Base-by-base conservation (phyloP, 1,140 invertebrate genomes). In the Phocides pigmalion region DNA sequence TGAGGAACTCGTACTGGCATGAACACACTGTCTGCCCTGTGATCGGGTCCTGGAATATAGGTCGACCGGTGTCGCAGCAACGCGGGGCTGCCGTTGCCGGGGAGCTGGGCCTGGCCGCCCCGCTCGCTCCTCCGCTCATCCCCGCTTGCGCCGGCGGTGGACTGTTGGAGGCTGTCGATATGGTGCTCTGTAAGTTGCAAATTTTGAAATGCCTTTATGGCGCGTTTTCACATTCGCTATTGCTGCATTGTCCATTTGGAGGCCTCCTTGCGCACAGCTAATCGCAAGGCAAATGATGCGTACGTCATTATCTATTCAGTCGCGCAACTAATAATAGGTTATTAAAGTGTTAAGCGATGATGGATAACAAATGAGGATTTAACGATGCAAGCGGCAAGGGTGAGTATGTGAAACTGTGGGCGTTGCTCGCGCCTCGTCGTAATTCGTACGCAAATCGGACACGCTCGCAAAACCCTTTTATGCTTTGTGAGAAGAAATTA, bases 1-100 rank as follows among this genome's bases (percentile, higher is more conserved):
- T 96, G 70, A 95, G 93, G 64, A 96, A 93, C 84, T 95, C 95
- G 91, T 95, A 96, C 90, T 98, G 97, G 92, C 97, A 98, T 62
- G 97, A 98, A 92, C 97, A 98, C 11, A 98, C 95, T 5, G 96
- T 97, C 90, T 98, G 97, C 14, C 97, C 97, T 39, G 97, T 98
- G 70, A 98, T 93, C 5, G 97, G 97, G 90, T 98, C 97, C 66
- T 97, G 97, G 90, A 97, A 97, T 74, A 98, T 95, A 4, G 97
- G 96, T 42, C 97, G 93, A 42, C 97, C 97, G 58, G 97, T 97
- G 92, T 98, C 97, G 90, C 97, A 98, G 92, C 97, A 98, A 70
- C 96, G 93, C 62, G 92, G 83, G 28, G 89, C 84, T 4, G 94
- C 91, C 15, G 92, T 89, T n/a, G 92, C 83, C 8, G 91, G 85